Evolutionary conservation across 37 sponge, comb jelly and placozoan species (phyloP).

Genomic region (Chondrosia reniformis): DNA sequence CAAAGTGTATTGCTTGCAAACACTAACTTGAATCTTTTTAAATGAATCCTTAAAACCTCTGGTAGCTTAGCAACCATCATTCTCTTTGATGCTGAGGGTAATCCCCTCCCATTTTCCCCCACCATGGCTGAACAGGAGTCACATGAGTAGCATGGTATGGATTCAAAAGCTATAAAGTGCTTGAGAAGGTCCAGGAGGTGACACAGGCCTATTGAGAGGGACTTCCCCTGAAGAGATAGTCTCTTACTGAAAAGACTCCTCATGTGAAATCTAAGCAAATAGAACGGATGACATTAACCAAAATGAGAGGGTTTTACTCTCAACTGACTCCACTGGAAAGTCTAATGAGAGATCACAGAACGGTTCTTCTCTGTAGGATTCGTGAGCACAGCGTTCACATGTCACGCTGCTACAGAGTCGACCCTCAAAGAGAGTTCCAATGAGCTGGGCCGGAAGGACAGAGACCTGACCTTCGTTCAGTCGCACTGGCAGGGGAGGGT

Average conservation of each 20-base stretch:
- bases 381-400: constrained; percentile 48
- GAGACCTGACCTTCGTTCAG: neutral
- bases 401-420: constrained; percentile 46
- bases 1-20: too few species aligned
- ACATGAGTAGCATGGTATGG: neutral
- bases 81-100: neutral
- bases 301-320: neutral
- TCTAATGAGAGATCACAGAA: constrained; percentile 77
- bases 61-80: neutral
- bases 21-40: constrained; percentile 78
- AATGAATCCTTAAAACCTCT: constrained; percentile 66
- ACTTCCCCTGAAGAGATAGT: constrained; percentile 2
- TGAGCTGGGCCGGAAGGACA: constrained; percentile 25
- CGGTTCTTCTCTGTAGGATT: constrained; percentile 34
- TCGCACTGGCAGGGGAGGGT: constrained; percentile 4
- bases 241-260: neutral
- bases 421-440: constrained; percentile 68
- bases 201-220: neutral
- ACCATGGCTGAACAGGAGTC: neutral
- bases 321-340: constrained; percentile 42
- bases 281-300: neutral
- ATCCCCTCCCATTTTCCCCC: neutral
- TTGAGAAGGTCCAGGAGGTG: neutral
- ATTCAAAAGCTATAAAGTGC: neutral
- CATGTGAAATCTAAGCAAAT: neutral